A percentile compares a stretch with the other conserved stretches of the same genome.
Evolutionary conservation across 2,888 invertebrate species (phyloP).

Genomic region (Aphodius granarius): DNA sequence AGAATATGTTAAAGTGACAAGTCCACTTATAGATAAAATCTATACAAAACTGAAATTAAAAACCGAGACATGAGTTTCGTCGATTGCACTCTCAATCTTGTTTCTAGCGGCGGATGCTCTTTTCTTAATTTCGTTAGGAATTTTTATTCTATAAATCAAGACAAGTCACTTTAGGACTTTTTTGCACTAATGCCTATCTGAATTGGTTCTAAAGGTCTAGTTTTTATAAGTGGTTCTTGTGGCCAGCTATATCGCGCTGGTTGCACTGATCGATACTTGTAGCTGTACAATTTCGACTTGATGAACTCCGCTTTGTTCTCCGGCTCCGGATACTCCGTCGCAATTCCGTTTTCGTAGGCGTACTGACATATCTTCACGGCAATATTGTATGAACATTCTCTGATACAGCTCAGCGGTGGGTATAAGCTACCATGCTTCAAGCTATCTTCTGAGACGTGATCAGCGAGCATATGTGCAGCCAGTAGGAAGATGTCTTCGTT

Average conservation of each 20-base stretch:
- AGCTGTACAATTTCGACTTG: conserved; percentile 74
- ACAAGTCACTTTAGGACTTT: neutral
- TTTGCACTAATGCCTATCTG: conserved; percentile 10
- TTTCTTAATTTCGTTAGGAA: neutral
- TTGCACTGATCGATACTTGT: conserved; percentile 76
- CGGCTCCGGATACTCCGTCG: conserved; percentile 86
- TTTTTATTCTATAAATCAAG: neutral
- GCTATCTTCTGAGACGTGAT: conserved; percentile 81
- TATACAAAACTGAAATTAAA: too few species aligned
- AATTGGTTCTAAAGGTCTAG: conserved; percentile 39
- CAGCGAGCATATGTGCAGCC: conserved; percentile 87
- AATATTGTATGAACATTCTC: conserved; percentile 87
- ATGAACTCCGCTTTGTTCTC: conserved; percentile 73
- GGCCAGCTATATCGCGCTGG: conserved; percentile 70
- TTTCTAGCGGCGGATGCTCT: neutral
- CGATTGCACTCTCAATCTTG: neutral
- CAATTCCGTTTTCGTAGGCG: conserved; percentile 84
- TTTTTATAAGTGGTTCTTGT: conserved; percentile 45
- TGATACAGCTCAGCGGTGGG: conserved; percentile 82
- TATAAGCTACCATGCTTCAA: conserved; percentile 87
- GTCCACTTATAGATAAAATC: neutral
- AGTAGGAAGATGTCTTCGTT: conserved; percentile 92
- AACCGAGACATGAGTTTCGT: neutral
- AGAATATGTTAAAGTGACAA: neutral
- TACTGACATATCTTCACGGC: conserved; percentile 85